Base-by-base conservation (phyloP, 30 jellyfish, hydroid and myxozoan species). In the Hydractinia symbiolongicarpus region DNA sequence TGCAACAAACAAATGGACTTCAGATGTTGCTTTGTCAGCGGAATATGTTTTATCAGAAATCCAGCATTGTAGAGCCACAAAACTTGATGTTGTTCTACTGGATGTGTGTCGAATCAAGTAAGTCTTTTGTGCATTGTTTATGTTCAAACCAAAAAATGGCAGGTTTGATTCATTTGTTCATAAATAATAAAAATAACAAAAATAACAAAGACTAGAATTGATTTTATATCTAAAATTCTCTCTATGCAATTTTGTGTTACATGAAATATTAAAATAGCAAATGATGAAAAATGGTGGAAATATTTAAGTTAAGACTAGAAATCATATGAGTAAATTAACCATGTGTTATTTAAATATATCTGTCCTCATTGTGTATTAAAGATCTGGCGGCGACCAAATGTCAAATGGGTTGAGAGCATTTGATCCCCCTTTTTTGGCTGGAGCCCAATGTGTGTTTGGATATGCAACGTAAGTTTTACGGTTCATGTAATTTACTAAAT, bases 61-160 rank as follows among this genome's bases (percentile, higher is more conserved):
- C 90, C 98, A 91, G 57, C 70, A 60, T 54, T 68, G 91, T 4
- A 86, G 80, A 66, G 67, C 82, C 16, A 91, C 98, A 50, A 91
- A 86, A 67, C 55, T 91, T 55, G 95, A 91, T 64, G 95, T 91
- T 9, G n/a, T 91, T 86, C 19, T 91, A n/a, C 90, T 91, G 54
- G 98, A 91, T 67, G 98, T 91, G 40, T 91, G 98, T 64, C 95
- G 98, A 7, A 61, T 84, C 20, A 85, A 89, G 98, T 91, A 79
- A 82, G 96, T 68, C 50, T 15, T 55, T 66, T 6, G 52, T n/a
- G 74, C 8, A n/a, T 0, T 6, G 40, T 64, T 58, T 3, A 58
- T 58, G 69, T 58, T 11, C 69, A 58, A 58, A 58, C 15, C 17
- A 58, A 58, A 1, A 58, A 13, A 58, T 58, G 69, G 15, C 44